Evolutionary conservation across 2,797 vertebrate genomes (phyloP).

Genomic region (Syngnathus rostellatus): DNA sequence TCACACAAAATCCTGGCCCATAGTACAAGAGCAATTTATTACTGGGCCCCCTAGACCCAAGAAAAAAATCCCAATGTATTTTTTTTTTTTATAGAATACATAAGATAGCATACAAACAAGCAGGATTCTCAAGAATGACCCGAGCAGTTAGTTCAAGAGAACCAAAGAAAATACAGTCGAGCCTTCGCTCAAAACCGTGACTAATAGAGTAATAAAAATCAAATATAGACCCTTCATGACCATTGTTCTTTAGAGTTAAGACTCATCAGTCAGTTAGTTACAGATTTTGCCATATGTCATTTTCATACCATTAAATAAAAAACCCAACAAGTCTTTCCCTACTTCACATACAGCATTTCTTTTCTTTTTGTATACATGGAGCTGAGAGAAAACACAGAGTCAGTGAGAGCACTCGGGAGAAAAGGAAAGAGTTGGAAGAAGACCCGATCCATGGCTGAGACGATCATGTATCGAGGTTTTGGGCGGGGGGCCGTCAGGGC

Average conservation of each 20-base stretch:
- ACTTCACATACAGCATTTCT: conserved; percentile 40
- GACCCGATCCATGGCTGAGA: conserved; percentile 19
- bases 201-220: neutral
- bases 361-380: conserved; percentile 42
- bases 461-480: conserved; percentile 50
- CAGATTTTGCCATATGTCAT: too few relatives aligned
- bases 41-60: neutral
- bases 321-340: neutral
- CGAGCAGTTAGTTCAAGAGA: neutral
- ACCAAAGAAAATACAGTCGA: neutral
- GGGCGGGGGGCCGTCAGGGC: conserved; percentile 41
- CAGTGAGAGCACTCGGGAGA: conserved; percentile 41
- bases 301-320: too few relatives aligned
- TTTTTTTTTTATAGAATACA: neutral
- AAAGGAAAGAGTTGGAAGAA: conserved; percentile 48
- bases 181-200: neutral
- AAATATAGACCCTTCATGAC: neutral
- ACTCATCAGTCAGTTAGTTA: too few relatives aligned
- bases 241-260: neutral
- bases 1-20: neutral
- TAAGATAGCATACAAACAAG: neutral
- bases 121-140: neutral
- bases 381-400: conserved; percentile 47
- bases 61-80: neutral
- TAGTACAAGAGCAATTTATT: neutral